phyloP scores from a whole-genome alignment of 2,888 invertebrate genomes.

The Lypha dubia region DNA sequence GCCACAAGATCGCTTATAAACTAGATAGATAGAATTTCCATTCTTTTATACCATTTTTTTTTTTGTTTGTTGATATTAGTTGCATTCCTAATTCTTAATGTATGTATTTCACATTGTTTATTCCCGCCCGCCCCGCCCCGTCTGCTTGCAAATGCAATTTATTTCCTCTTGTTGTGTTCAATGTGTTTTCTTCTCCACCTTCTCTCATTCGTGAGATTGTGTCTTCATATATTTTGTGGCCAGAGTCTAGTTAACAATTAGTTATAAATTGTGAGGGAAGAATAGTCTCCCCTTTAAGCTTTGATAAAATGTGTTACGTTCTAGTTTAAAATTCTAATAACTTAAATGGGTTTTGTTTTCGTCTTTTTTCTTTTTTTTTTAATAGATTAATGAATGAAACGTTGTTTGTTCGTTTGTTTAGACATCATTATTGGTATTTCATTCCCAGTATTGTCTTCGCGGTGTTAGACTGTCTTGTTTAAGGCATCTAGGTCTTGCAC shows the following conservation, averaged over 20 bases:
- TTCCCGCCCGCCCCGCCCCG: slow-evolving; percentile 6
- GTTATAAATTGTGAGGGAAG: slow-evolving; percentile 45
- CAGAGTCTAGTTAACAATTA: slow-evolving; percentile 49
- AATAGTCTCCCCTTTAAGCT: slow-evolving; percentile 32
- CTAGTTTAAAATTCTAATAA: slow-evolving; percentile 72
- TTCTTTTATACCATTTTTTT: slow-evolving; percentile 32
- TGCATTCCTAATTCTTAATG: slow-evolving; percentile 59
- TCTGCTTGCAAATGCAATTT: slow-evolving; percentile 9
- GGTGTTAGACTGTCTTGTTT: slow-evolving; percentile 35
- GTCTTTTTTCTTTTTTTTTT: neutral
- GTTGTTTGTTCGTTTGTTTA: slow-evolving; percentile 13
- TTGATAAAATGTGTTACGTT: slow-evolving; percentile 48
- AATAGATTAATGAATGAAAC: slow-evolving; percentile 26
- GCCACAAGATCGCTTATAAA: slow-evolving; percentile 20
- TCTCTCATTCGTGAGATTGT: slow-evolving; percentile 35
- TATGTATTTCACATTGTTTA: slow-evolving; percentile 48
- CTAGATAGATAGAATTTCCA: slow-evolving; percentile 36
- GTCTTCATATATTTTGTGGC: slow-evolving; percentile 36
- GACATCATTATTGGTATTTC: slow-evolving; percentile 32
- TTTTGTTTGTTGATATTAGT: too few species aligned
- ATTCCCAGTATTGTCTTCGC: slow-evolving; percentile 49
- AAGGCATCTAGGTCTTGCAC: slow-evolving; percentile 65
- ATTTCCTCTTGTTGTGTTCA: slow-evolving; percentile 45
- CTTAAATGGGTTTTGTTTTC: slow-evolving; percentile 36
- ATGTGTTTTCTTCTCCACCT: slow-evolving; percentile 21